Evolutionary conservation across 92 coral and sea anemone species (phyloP).

Genomic region (Epizoanthus rinbou): DNA sequence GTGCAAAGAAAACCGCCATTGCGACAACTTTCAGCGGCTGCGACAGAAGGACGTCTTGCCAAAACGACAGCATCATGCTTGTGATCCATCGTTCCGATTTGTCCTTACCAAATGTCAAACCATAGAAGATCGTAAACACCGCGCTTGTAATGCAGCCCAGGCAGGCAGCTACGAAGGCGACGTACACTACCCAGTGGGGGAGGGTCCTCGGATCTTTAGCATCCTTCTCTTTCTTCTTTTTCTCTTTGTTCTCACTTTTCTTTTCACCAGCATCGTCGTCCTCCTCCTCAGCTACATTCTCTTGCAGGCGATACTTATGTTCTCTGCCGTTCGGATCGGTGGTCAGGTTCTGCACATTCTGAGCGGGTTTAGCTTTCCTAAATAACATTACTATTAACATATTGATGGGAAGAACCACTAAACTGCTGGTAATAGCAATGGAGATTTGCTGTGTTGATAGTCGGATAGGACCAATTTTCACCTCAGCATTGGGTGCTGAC

Average conservation of each 20-base stretch:
- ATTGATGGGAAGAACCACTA: conserved; percentile 85
- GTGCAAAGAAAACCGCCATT: conserved; percentile 79
- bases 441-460: conserved; percentile 74
- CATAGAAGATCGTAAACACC: conserved; percentile 73
- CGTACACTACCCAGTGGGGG: conserved; percentile 77
- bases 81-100: conserved; percentile 87
- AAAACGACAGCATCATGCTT: conserved; percentile 84
- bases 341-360: neutral
- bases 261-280: neutral
- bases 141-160: conserved; percentile 68
- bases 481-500: conserved; percentile 58
- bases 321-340: conserved; percentile 19
- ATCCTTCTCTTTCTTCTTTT: conserved; percentile 49
- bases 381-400: conserved; percentile 68
- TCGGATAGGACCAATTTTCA: conserved; percentile 75
- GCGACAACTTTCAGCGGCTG: conserved; percentile 88
- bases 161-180: conserved; percentile 74
- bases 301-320: conserved; percentile 14
- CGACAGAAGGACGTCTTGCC: conserved; percentile 86
- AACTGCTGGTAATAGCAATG: conserved; percentile 74
- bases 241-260: conserved; percentile 26
- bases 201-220: conserved; percentile 59
- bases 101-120: conserved; percentile 75
- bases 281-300: conserved; percentile 29
- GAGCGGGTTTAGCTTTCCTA: conserved; percentile 71